These are phyloP conservation scores for Hypomecis punctinalis DNA, from an alignment of 2,888 invertebrate species.

Conservation along the genomic window DNA sequence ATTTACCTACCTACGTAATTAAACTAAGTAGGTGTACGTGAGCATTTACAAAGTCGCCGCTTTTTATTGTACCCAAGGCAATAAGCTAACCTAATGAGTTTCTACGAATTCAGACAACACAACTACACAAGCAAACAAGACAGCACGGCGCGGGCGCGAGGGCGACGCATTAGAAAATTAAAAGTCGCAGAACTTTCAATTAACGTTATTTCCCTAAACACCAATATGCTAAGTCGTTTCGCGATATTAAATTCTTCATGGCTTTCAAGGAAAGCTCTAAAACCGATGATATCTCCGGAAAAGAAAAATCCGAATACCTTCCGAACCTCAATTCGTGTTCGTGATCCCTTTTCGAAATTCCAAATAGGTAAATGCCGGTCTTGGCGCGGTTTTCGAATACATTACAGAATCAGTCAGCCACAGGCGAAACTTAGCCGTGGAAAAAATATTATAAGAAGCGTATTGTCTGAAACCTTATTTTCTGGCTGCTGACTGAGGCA, in stretches of 20 bases:
- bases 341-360: constrained; percentile 38
- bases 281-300: constrained; percentile 18
- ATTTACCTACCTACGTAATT: background rate
- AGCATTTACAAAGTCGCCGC: constrained; percentile 2
- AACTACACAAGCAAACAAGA: constrained; percentile 8
- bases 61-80: constrained; percentile 14
- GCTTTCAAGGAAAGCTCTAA: constrained; percentile 17
- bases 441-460: constrained; percentile 14
- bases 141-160: no score
- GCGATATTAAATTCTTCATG: constrained; percentile 28
- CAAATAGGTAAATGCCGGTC: constrained; percentile 32
- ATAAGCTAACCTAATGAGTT: constrained; percentile 16
- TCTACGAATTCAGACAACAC: constrained; percentile 11
- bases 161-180: constrained; percentile 38
- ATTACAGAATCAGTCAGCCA: constrained; percentile 26
- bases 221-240: constrained; percentile 17
- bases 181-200: constrained; percentile 33
- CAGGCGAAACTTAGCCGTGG: constrained; percentile 3
- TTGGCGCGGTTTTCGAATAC: constrained; percentile 29
- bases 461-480: constrained; percentile 18
- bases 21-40: background rate
- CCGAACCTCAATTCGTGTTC: constrained; percentile 27
- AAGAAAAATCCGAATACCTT: constrained; percentile 28
- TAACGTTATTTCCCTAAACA: constrained; percentile 28
- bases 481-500: constrained; percentile 8